These are phyloP conservation scores for Falcaria lacertinaria DNA, from an alignment of 2,888 invertebrate species.

Conservation along the genomic window DNA sequence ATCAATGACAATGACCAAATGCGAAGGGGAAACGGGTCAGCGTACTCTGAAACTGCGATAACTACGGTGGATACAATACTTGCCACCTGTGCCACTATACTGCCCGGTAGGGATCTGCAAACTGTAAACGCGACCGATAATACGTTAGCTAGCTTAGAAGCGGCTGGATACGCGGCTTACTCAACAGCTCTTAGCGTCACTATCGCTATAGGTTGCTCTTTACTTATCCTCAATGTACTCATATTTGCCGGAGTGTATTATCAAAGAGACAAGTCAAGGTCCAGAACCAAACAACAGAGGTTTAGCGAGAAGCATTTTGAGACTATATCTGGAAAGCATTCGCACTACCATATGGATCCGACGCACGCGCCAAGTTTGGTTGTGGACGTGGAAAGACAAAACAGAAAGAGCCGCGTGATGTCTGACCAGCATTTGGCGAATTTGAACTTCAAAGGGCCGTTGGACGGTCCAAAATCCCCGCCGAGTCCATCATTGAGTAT, in stretches of 20 bases:
- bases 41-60: constrained; percentile 80
- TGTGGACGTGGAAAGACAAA: constrained; percentile 86
- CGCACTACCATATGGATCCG: constrained; percentile 88
- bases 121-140: constrained; percentile 81
- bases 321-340: constrained; percentile 87
- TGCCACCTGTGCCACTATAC: constrained; percentile 85
- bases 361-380: constrained; percentile 90
- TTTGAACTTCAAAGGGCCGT: constrained; percentile 78
- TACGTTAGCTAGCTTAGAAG: constrained; percentile 88
- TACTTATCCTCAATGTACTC: constrained; percentile 89
- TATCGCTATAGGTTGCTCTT: constrained; percentile 89
- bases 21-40: constrained; percentile 71
- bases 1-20: constrained; percentile 81
- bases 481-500: constrained; percentile 82
- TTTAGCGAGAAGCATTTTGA: constrained; percentile 86
- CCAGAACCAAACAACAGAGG: constrained; percentile 83
- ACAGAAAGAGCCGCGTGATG: constrained; percentile 65
- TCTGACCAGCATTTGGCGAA: constrained; percentile 76
- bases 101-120: constrained; percentile 74
- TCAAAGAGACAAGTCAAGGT: constrained; percentile 86
- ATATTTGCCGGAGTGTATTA: constrained; percentile 93
- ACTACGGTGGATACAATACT: constrained; percentile 85
- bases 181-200: constrained; percentile 88
- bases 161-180: constrained; percentile 87
- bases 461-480: constrained; percentile 80